A percentile compares a stretch with the other conserved stretches of the same genome.
Conservation (phyloP, 64 coral and sea anemone genomes). For the Orbicella faveolata region DNA sequence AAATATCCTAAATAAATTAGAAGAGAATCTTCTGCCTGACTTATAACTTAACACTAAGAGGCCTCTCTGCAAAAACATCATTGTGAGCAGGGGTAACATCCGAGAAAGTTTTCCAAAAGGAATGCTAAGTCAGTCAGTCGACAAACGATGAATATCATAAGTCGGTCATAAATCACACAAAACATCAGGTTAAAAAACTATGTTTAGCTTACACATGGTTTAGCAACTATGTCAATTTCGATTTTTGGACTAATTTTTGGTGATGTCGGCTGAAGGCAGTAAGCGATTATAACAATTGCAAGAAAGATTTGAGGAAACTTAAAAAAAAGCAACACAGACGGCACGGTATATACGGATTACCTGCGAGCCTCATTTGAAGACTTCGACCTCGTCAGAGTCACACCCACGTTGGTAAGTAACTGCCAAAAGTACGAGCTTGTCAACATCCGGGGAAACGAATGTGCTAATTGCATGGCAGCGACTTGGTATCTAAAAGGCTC, state of each 20-base stretch:
- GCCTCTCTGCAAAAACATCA: too few relatives aligned
- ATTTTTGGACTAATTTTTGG: not conserved
- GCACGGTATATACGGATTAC: not conserved
- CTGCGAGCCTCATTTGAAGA: conserved; percentile 19
- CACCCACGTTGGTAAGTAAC: not conserved
- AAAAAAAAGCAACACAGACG: not conserved
- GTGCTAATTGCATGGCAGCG: not conserved
- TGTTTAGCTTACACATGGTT: not conserved
- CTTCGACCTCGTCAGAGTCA: not conserved
- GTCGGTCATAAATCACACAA: too few relatives aligned
- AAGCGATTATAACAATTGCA: not conserved
- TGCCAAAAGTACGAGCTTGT: conserved; percentile 19
- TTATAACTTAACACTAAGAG: not conserved
- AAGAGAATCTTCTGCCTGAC: not conserved
- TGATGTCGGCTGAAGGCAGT: not conserved
- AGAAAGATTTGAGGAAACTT: not conserved
- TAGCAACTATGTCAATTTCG: too few relatives aligned
- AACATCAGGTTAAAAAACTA: not conserved
- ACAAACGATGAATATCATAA: too few relatives aligned
- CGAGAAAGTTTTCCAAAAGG: too few relatives aligned
- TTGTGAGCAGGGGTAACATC: too few relatives aligned
- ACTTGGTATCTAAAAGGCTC: not conserved
- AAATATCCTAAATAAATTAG: not conserved
- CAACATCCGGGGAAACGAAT: conserved; percentile 51
- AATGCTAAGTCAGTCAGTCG: too few relatives aligned